Percentiles rank a stretch among this genome's conserved stretches.
These are phyloP conservation scores for Lordiphosa mommai DNA, from an alignment of 1,140 invertebrate species.

Conservation along the genomic window DNA sequence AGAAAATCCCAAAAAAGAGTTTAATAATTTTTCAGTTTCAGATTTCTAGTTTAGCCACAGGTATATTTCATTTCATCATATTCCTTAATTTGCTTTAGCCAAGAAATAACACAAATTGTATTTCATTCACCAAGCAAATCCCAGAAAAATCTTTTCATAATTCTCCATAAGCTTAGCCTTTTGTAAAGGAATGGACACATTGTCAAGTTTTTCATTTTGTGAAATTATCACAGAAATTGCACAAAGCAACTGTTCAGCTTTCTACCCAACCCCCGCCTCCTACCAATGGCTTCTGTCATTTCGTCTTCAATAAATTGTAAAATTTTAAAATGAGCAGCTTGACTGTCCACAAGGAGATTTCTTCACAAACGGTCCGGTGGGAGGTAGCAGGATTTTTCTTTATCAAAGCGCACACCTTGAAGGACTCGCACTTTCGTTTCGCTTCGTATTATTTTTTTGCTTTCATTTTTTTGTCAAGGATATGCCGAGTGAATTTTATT, in stretches of 20 bases:
- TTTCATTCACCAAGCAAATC: neutral
- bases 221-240: constrained; percentile 58
- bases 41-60: neutral
- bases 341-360: constrained; percentile 28
- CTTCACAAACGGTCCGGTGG: constrained; percentile 4
- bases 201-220: constrained; percentile 6
- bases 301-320: constrained; percentile 34
- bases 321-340: constrained; percentile 43
- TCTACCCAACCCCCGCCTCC: constrained; percentile 9
- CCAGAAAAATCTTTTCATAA: neutral
- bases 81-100: too few relatives aligned
- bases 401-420: constrained; percentile 60
- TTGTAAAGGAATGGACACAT: neutral
- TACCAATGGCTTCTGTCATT: neutral
- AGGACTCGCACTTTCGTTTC: constrained; percentile 39
- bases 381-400: constrained; percentile 2
- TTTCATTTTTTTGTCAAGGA: constrained; percentile 39
- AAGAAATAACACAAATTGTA: neutral
- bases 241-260: constrained; percentile 45
- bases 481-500: constrained; percentile 71
- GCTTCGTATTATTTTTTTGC: neutral
- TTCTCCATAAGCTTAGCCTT: constrained; percentile 5
- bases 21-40: too few relatives aligned
- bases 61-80: too few relatives aligned
- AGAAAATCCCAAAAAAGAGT: too few relatives aligned